phyloP scores from a whole-genome alignment of 64 coral and sea anemone species.

The Hydrozoanthus tunicans region DNA sequence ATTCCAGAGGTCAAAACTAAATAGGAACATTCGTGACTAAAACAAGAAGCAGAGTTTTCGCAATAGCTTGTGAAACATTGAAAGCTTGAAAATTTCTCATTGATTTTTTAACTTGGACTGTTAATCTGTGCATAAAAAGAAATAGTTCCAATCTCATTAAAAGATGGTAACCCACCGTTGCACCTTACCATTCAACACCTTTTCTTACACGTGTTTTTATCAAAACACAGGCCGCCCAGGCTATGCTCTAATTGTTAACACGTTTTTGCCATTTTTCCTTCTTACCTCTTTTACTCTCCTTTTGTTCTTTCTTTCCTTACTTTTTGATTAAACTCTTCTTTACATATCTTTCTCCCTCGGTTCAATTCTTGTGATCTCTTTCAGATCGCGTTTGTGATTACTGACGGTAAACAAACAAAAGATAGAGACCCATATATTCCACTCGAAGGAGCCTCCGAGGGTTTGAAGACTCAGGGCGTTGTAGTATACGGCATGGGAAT shows the following conservation, averaged over 20 bases:
- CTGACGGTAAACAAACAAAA: constrained; percentile 59
- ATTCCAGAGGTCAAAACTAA: too few relatives aligned
- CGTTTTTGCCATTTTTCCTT: background rate
- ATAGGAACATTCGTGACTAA: too few relatives aligned
- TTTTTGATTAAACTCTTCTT: background rate
- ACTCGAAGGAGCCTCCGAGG: constrained; percentile 35
- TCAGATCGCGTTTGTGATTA: constrained; percentile 66
- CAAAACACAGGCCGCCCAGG: too few relatives aligned
- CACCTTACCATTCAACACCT: background rate
- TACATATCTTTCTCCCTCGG: too few relatives aligned
- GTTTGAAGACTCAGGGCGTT: constrained; percentile 53
- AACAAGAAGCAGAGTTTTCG: background rate
- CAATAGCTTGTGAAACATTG: too few relatives aligned
- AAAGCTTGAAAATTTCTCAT: too few relatives aligned
- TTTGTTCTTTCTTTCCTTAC: background rate
- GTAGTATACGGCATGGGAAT: constrained; percentile 61
- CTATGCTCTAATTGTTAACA: background rate
- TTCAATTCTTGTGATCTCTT: background rate
- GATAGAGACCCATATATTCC: constrained; percentile 29
- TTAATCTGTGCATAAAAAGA: too few relatives aligned
- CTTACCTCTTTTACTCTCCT: too few relatives aligned
- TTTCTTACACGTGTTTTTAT: constrained; percentile 34
- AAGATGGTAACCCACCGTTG: too few relatives aligned
- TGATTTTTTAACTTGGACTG: too few relatives aligned
- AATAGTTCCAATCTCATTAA: too few relatives aligned